Conservation (phyloP, 2,888 invertebrate genomes). For the Ashinkailepas kermadecensis region DNA sequence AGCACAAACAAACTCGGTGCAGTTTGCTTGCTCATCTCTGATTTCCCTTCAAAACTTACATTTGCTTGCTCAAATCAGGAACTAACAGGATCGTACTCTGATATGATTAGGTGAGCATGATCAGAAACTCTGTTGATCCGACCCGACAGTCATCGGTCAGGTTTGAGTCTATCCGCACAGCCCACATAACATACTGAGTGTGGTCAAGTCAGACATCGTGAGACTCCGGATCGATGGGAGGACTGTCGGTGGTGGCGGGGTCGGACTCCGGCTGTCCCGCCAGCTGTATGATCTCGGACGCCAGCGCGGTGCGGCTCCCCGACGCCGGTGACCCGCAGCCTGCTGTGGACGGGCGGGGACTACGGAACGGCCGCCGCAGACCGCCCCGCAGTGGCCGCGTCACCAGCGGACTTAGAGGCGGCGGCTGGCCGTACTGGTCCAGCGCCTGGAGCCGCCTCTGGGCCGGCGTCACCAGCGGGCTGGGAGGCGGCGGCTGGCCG, state of each 20-base stretch:
- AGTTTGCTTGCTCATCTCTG: too few species aligned
- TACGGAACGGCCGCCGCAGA: neutral
- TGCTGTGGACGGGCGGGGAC: neutral
- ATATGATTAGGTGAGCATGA: too few species aligned
- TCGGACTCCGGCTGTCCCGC: neutral
- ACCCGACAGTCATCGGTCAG: too few species aligned
- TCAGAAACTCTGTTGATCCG: too few species aligned
- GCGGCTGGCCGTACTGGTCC: neutral
- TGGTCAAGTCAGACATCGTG: neutral
- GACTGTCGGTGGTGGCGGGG: neutral
- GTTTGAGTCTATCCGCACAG: neutral
- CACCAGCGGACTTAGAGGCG: neutral
- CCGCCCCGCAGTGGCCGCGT: neutral
- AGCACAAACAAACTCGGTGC: too few species aligned
- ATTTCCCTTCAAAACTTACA: too few species aligned
- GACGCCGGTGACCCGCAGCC: neutral
- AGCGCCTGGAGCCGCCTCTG: constrained; percentile 17
- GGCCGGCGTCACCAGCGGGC: neutral
- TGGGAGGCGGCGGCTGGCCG: neutral
- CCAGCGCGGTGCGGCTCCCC: neutral
- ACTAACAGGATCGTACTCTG: too few species aligned
- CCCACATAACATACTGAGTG: too few species aligned
- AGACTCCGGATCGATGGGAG: neutral
- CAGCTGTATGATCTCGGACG: neutral
- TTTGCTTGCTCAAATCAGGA: neutral